Base-by-base conservation (phyloP, 2,797 vertebrate species). In the Pyrocephalus nanus region DNA sequence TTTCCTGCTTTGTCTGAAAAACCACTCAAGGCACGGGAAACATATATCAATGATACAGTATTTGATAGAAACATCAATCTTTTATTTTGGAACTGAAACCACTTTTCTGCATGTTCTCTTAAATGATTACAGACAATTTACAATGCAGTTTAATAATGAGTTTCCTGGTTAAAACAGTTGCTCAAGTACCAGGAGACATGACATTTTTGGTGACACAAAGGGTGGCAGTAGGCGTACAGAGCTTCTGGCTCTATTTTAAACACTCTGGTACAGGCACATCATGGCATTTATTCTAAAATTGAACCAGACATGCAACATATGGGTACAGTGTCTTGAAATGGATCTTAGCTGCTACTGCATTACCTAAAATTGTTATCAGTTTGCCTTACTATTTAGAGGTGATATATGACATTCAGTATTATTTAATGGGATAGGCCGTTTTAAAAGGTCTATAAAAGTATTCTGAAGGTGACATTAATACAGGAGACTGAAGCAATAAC, bases 181-280 rank as follows among this genome's bases (percentile, higher is more conserved):
- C 58, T 86, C 72, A 85, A 73, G 83, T 71, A 82, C 30, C 32
- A 74, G 30, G 2, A 83, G 69, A 65, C 19, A 30, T 1, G 12
- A 65, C 15, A 40, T 71, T 93, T 74, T 83, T 82, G n/a, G 16
- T 61, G 43, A 69, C 70, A 62, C 19, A 32, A 90, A 70, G 6
- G 6, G 40, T 32, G 12, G 29, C 51, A 71, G 72, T 6, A 88
- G 92, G n/a, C 6, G 1, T 82, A 77, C 22, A 82, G n/a, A 90
- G 58, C n/a, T 78, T 80, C 60, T 69, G 50, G 32, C 14, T 94
- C 50, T 69, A 75, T 58, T 91, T 82, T 38, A 88, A 88, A 72
- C 30, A 51, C 57, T n/a, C 22, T 32, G 25, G 54, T 50, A 77
- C 12, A 38, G 50, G 86, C 21, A 58, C 16, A 72, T 51, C 16